Conservation (phyloP, 2,113 vertebrate species). For the Seriola rivoliana region DNA sequence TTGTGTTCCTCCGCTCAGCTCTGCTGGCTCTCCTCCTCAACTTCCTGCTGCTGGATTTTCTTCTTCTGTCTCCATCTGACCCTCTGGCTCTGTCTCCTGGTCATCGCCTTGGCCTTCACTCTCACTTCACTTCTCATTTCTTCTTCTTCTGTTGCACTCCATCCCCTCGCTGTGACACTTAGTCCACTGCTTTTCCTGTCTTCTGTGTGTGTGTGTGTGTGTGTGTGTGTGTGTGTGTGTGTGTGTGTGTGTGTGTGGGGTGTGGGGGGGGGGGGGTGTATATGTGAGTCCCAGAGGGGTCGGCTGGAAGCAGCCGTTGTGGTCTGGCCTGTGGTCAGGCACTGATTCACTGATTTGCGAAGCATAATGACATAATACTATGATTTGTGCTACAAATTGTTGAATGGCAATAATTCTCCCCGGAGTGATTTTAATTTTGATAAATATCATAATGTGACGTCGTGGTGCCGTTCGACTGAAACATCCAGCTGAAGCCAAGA, state of each 20-base stretch:
- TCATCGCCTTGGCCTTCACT: constrained; percentile 43
- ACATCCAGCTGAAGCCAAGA: constrained; percentile 30
- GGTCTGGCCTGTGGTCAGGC: constrained; percentile 63
- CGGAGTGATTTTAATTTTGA: constrained; percentile 42
- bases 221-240: too few species aligned
- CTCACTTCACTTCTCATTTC: constrained; percentile 13
- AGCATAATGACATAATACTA: constrained; percentile 56
- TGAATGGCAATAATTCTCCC: constrained; percentile 39
- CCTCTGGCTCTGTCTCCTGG: constrained; percentile 14
- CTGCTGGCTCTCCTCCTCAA: constrained; percentile 16
- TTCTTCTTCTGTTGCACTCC: neutral
- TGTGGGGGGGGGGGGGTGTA: constrained; percentile 5
- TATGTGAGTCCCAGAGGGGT: constrained; percentile 35
- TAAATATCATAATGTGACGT: constrained; percentile 41
- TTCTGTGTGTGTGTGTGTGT: neutral
- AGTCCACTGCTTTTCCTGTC: constrained; percentile 16
- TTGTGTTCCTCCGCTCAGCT: constrained; percentile 70
- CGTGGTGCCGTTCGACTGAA: constrained; percentile 7
- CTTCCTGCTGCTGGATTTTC: constrained; percentile 20
- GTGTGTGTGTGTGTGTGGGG: neutral
- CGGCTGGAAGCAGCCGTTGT: constrained; percentile 55
- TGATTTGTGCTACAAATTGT: constrained; percentile 57
- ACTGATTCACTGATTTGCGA: constrained; percentile 48
- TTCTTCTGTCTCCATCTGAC: constrained; percentile 33
- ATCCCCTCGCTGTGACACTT: constrained; percentile 7